phyloP scores from a whole-genome alignment of 2,797 vertebrate species.

The Rhabdophis nuchalis region DNA sequence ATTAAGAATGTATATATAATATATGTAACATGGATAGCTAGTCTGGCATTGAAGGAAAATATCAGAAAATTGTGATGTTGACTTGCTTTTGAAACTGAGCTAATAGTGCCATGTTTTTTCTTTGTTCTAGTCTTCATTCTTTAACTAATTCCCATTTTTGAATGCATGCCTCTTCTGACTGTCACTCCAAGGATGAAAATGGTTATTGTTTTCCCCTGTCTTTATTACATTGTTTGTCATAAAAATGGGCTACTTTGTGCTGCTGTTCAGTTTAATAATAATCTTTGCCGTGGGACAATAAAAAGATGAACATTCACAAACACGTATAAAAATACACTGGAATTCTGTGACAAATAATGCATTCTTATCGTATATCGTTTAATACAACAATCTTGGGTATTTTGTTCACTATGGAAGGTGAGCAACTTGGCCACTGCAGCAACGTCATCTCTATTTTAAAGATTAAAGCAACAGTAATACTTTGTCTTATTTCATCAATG shows the following conservation, averaged over 20 bases:
- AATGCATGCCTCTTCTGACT: conserved; percentile 12
- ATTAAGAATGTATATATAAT: neutral
- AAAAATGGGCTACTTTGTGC: conserved; percentile 22
- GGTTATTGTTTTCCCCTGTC: neutral
- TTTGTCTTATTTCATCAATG: neutral
- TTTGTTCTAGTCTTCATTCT: neutral
- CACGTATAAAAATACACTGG: conserved; percentile 5
- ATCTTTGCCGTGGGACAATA: conserved; percentile 17
- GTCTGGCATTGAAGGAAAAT: neutral
- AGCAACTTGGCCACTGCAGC: conserved; percentile 13
- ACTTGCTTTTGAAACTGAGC: neutral
- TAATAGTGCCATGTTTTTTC: conserved; percentile 27
- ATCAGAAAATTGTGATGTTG: neutral
- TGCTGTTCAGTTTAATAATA: conserved; percentile 13
- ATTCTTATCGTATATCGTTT: neutral
- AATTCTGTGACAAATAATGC: neutral
- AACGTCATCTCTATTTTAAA: neutral
- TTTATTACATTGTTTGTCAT: conserved; percentile 11
- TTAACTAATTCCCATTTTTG: conserved; percentile 19
- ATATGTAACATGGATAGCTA: neutral
- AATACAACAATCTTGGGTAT: neutral
- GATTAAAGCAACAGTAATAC: conserved; percentile 8
- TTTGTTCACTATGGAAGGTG: neutral
- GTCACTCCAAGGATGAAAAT: conserved; percentile 26
- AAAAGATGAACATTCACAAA: conserved; percentile 8